phyloP scores from a whole-genome alignment of 2,113 vertebrate genomes.

The Dromiciops gliroides region DNA sequence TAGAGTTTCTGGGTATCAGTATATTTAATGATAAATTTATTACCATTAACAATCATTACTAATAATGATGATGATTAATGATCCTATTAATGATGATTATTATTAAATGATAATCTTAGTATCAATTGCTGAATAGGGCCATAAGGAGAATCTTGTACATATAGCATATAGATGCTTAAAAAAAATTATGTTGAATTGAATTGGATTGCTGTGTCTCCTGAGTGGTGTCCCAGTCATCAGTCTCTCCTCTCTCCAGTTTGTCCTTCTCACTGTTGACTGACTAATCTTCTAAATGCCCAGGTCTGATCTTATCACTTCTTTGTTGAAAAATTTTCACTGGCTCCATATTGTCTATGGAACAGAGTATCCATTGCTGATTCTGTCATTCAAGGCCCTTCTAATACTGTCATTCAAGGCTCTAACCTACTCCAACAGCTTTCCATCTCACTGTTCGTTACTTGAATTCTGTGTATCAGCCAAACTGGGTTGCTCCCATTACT shows the following conservation, averaged over 20 bases:
- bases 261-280: background rate
- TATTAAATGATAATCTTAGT: background rate
- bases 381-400: background rate
- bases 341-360: background rate
- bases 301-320: background rate
- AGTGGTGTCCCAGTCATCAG: background rate
- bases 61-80: background rate
- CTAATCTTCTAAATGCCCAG: background rate
- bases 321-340: background rate
- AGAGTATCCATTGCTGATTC: background rate
- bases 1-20: background rate
- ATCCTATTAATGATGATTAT: background rate
- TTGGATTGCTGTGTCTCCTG: background rate
- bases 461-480: background rate
- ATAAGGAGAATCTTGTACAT: background rate
- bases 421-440: background rate
- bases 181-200: background rate
- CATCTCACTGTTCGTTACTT: background rate
- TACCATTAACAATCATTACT: background rate
- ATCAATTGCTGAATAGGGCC: background rate
- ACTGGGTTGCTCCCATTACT: background rate
- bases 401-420: background rate
- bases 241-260: background rate
- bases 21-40: background rate
- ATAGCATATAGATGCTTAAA: background rate